Base-by-base conservation (phyloP, 2,888 invertebrate genomes). In the Athetis lepigone region DNA sequence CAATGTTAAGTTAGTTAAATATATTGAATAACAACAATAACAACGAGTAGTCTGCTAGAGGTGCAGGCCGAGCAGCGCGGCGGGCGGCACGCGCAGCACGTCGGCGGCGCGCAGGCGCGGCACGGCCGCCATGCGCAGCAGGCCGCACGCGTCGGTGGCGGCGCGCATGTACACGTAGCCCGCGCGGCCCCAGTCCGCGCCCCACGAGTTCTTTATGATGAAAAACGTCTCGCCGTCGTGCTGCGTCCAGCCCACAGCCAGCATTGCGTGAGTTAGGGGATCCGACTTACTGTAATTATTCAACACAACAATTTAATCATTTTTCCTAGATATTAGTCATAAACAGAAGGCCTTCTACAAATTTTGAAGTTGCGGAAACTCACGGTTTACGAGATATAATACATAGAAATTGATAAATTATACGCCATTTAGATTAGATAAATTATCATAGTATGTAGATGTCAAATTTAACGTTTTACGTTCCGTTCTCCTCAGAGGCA, bases 191-290 rank as follows among this genome's bases (percentile, higher is more conserved):
- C 92, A 92, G 65, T 57, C 75, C 21, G 77, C 72, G 4, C 87
- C 84, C 91, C 92, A 93, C 55, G 92, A 91, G 87, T 94, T 93
- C 88, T 94, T 93, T 70, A 93, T 65, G 49, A 89, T 88, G 84
- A 93, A 87, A 87, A 90, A 86, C n/a, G 90, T 82, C 70, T 87
- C 87, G 1, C 85, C 85, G 39, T 82, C 74, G 52, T 75, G 74
- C 77, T 80, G 77, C 52, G 88, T 90, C 92, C 92, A 94, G 0
- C 93, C 93, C 64, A 93, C 93, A 9, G 92, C 92, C 72, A 91
- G 64, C 79, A 93, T 89, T 0, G 93, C 93, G 80, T 93, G 93
- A 70, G 86, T 87, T 51, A 36, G 71, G 54, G 5, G 63, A 56
- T 75, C 88, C 86, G 4, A 74, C 73, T 33, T 49, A 70, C 93